Percentiles rank a stretch among this genome's conserved stretches.
Conservation (phyloP, 2,888 invertebrate species). For the Ectemnius lituratus region DNA sequence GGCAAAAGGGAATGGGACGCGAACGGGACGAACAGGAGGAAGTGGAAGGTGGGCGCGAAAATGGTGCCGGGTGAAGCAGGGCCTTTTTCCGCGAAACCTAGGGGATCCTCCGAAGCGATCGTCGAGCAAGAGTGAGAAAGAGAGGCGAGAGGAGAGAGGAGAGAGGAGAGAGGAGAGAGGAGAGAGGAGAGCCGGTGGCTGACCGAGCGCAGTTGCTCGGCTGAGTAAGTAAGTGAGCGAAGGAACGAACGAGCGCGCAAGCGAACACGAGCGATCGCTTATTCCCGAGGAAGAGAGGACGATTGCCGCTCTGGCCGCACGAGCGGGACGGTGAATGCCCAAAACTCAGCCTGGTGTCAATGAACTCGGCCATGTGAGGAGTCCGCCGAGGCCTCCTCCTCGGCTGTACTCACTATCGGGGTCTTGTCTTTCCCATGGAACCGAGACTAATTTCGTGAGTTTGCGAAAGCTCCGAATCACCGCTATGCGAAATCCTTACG, state of each 20-base stretch:
- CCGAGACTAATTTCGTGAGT: constrained; percentile 77
- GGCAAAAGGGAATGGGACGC: not conserved
- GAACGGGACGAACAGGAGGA: constrained; percentile 5
- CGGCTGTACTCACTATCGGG: constrained; percentile 74
- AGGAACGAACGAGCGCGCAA: constrained; percentile 38
- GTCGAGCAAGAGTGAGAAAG: constrained; percentile 30
- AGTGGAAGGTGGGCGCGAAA: constrained; percentile 1
- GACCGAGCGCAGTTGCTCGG: constrained; percentile 40
- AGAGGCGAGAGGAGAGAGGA: no score
- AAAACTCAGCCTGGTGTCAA: constrained; percentile 77
- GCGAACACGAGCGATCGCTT: constrained; percentile 56
- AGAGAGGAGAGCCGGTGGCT: constrained; percentile 33
- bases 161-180: no score
- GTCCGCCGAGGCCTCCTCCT: constrained; percentile 66
- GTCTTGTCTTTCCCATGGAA: constrained; percentile 78
- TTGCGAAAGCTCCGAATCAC: constrained; percentile 69
- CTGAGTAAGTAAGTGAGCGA: constrained; percentile 27
- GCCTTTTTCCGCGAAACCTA: constrained; percentile 38
- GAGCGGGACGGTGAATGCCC: constrained; percentile 74
- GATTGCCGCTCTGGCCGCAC: constrained; percentile 62
- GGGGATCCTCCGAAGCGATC: constrained; percentile 42
- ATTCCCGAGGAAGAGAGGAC: constrained; percentile 58
- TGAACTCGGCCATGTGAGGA: constrained; percentile 76
- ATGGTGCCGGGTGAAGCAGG: constrained; percentile 20
- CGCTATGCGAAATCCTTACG: constrained; percentile 32